Evolutionary conservation across 2,113 vertebrate genomes (phyloP), one percentile per base, ranked within the genome.

Genomic region (Lynx canadensis): DNA sequence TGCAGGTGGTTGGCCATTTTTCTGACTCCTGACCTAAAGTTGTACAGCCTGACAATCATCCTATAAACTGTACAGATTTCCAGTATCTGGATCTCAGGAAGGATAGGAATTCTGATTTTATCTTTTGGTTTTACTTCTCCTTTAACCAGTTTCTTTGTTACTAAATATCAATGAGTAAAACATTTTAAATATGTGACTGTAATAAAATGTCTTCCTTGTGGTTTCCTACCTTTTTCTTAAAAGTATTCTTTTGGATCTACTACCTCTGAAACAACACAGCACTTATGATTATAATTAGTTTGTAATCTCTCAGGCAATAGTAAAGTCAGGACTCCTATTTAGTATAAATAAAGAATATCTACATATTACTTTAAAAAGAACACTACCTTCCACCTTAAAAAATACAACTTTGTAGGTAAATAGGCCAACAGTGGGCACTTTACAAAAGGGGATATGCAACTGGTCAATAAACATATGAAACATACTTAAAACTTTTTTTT

Each of bases 51-150:
- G 31, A 27, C 5, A 90, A 2, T 81, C 25, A 79, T 86, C 38
- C 63, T 86, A 8, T 97, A 96, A 92, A 69, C 29, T 85, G 27
- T 50, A 80, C 27, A 60, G 0, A 93, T 92, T 95, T 71, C 83
- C 3, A 91, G 36, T 76, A 41, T 87, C 82, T 86, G 69, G 33
- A 27, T 82, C 63, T 36, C 13, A 74, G 69, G 13, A 95, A 84
- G 9, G 36, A 8, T 94, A 84, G 27, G 41, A 60, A 29, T 95
- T 95, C 60, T 71, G 68, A 91, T 78, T 87, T 95, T 95, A 65
- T 5, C 6, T 45, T 84, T 89, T 93, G 21, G 25, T 29, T 69
- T 94, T 78, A 88, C 41, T 66, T 73, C n/a, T 85, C 18, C 14
- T 82, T 82, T 48, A 83, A 78, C 76, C 36, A 89, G 23, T 78